A percentile compares a stretch with the other conserved stretches of the same genome.
These are phyloP conservation scores for Omphaloscelis lunosa DNA, from an alignment of 2,888 invertebrate genomes.

Conservation along the genomic window DNA sequence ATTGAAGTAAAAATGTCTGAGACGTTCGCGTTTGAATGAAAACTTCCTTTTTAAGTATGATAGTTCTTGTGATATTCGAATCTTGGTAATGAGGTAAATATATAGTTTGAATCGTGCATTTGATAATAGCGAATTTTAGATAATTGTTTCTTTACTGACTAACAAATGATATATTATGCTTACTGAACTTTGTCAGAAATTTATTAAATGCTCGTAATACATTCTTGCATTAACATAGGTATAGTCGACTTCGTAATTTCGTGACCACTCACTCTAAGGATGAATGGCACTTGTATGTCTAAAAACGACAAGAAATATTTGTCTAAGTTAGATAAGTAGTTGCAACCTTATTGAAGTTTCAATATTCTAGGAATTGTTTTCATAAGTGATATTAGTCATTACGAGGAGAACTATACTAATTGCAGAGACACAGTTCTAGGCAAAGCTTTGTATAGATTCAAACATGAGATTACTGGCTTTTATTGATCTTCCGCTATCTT, in stretches of 20 bases:
- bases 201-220: not conserved
- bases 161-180: not conserved
- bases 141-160: not conserved
- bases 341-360: not conserved
- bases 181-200: not conserved
- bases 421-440: not conserved
- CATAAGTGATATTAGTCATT: not conserved
- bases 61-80: not conserved
- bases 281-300: not conserved
- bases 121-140: not conserved
- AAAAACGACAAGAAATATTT: not conserved
- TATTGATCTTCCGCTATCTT: not conserved
- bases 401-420: not conserved
- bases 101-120: not conserved
- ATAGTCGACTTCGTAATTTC: not conserved
- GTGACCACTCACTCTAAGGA: not conserved
- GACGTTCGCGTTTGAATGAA: conserved; percentile 13
- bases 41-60: conserved; percentile 3
- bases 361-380: not conserved
- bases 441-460: not conserved
- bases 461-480: not conserved
- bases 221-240: not conserved
- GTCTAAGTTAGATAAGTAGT: not conserved
- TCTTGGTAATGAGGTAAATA: not conserved
- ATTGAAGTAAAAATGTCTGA: conserved; percentile 30